These are phyloP conservation scores for Phrynosoma blainvillii DNA, from an alignment of 2,113 vertebrate genomes.

Conservation along the genomic window DNA sequence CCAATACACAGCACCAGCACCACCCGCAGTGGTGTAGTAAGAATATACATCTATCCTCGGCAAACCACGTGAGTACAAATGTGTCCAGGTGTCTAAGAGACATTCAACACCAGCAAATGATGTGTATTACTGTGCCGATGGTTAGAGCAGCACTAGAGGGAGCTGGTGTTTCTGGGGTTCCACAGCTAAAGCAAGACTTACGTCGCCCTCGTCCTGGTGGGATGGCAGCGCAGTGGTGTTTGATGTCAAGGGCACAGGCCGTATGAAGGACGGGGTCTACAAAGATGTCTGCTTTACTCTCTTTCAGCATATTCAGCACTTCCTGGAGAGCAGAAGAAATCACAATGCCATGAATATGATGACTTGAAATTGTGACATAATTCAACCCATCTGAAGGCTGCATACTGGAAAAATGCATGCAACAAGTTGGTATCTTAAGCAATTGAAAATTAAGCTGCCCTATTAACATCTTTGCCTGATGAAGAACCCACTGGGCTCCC, in stretches of 20 bases:
- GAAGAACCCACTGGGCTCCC: too few species aligned
- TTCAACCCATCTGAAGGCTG: background rate
- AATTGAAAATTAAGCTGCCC: too few species aligned
- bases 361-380: background rate
- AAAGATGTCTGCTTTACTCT: constrained; percentile 98
- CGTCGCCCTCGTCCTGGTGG: constrained; percentile 92
- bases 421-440: too few species aligned
- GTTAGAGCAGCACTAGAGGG: background rate
- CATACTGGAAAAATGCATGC: too few species aligned
- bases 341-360: background rate
- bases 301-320: constrained; percentile 97
- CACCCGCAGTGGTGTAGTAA: background rate
- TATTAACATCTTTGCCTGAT: too few species aligned
- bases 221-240: constrained; percentile 97
- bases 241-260: constrained; percentile 96
- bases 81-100: background rate
- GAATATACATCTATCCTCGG: background rate
- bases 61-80: background rate
- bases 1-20: background rate
- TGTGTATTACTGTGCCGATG: too few species aligned
- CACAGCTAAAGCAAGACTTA: constrained; percentile 71
- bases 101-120: background rate
- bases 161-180: background rate
- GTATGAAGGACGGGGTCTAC: constrained; percentile 98
- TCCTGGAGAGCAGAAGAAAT: constrained; percentile 78